Conservation (phyloP, 2,113 vertebrate species). For the Psophia crepitans region DNA sequence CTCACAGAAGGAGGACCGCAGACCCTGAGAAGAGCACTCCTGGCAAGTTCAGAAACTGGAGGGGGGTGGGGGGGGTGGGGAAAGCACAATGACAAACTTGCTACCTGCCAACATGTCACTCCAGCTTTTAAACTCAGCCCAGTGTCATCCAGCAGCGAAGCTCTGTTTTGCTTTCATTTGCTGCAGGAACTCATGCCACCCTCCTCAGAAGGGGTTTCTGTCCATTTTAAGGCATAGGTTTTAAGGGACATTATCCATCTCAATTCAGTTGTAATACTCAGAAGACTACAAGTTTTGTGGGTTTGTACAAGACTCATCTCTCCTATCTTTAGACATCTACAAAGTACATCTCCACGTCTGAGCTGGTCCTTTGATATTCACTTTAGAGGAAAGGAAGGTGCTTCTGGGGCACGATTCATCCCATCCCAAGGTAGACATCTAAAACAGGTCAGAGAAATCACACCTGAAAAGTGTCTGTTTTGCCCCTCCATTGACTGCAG, state of each 20-base stretch:
- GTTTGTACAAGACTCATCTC: neutral
- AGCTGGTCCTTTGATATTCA: neutral
- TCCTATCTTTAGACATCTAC: neutral
- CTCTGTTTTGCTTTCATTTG: neutral
- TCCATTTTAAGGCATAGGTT: neutral
- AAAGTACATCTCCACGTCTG: neutral
- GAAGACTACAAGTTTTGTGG: neutral
- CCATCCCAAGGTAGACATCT: neutral
- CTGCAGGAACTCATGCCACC: neutral
- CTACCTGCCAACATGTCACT: neutral
- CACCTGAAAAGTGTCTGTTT: neutral
- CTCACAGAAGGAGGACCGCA: neutral
- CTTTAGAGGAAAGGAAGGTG: slow-evolving; percentile 6
- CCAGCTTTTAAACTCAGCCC: neutral
- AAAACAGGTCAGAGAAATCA: neutral
- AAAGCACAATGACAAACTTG: neutral
- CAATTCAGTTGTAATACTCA: neutral
- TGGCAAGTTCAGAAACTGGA: neutral
- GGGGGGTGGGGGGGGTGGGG: neutral
- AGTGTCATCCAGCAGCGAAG: neutral
- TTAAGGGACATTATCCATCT: neutral
- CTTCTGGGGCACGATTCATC: neutral
- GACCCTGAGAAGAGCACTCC: neutral
- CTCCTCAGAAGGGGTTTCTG: neutral
- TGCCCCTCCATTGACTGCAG: neutral